Evolutionary conservation across 1,140 invertebrate species (phyloP).

Genomic region (Dufourea novaeangliae): DNA sequence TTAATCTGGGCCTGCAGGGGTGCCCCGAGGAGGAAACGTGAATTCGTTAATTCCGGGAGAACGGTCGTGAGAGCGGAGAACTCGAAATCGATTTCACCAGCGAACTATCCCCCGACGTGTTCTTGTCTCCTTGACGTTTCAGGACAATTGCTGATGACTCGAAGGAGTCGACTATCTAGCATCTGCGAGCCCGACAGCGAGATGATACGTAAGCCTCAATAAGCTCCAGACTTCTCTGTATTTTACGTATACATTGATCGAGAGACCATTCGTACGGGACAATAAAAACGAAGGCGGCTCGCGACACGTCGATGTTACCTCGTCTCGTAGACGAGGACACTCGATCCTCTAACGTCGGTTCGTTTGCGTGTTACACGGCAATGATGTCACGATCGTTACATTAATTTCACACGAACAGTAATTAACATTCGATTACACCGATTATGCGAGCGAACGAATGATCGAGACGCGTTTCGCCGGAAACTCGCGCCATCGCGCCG

Average conservation of each 20-base stretch:
- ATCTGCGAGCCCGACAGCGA: slow-evolving; percentile 81
- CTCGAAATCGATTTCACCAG: background rate
- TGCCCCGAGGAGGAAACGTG: too few species aligned
- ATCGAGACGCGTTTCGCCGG: too few species aligned
- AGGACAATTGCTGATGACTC: slow-evolving; percentile 79
- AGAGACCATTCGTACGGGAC: slow-evolving; percentile 52
- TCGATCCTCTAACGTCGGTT: too few species aligned
- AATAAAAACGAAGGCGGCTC: background rate
- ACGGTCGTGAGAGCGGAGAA: background rate
- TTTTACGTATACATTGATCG: slow-evolving; percentile 31
- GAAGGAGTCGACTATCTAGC: slow-evolving; percentile 80
- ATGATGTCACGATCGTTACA: background rate
- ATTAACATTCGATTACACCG: slow-evolving; percentile 31
- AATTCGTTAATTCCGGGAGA: background rate
- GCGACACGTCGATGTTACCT: background rate
- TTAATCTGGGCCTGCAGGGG: too few species aligned
- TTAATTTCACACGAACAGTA: background rate
- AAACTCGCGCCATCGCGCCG: background rate
- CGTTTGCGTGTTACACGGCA: too few species aligned
- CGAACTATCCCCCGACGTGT: slow-evolving; percentile 13
- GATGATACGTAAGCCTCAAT: slow-evolving; percentile 79
- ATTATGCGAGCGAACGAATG: background rate
- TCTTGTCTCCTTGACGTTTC: slow-evolving; percentile 73
- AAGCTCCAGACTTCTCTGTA: slow-evolving; percentile 39
- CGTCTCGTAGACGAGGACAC: background rate